Base-by-base conservation (phyloP, 64 coral and sea anemone genomes). In the Porites australiensis region DNA sequence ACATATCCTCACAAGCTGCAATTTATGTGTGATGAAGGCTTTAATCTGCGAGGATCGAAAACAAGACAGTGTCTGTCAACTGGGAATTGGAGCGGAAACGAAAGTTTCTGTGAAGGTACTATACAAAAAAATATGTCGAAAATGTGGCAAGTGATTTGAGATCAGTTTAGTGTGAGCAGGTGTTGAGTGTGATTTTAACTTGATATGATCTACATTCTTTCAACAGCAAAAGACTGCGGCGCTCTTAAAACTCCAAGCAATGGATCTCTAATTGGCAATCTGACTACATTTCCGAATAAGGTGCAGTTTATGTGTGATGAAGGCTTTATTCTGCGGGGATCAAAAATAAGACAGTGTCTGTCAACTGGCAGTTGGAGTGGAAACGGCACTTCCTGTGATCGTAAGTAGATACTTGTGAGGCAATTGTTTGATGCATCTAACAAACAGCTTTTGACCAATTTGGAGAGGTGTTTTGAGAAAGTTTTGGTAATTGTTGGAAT, bases 1-100 rank as follows among this genome's bases (percentile, higher is more conserved):
- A 86, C 88, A 48, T 95, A 81, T 64, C 94, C 94, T 13, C 75
- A 88, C 52, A 87, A 79, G 8, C 21, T 91, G 46, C 59, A 47
- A 20, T 95, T 91, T 43, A 13, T 48, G 9, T 95, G 94, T 59
- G 82, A 95, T 9, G 53, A 95, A 50, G 94, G 94, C 2, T 95
- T 95, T 66, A 55, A 72, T 53, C 46, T 92, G 15, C 47, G 70
- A 47, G 94, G 94, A 8, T 88, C 89, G 7, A 4, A 6, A 13
- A 12, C 13, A 13, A 75, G 94, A 44, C 15, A 18, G 3, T 95
- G 94, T 87, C 75, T 72, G 70, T 64, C 94, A 18, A 90, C 64
- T 67, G 94, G 74, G 2, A 44, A n/a, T 48, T 95, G 93, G 93
- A 68, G 51, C 12, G 93, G 93, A 15, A 74, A 2, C 1, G 5